Percentiles rank a stretch among this genome's conserved stretches.
Conservation (phyloP, 2,888 invertebrate genomes). For the Pterostichus madidus region DNA sequence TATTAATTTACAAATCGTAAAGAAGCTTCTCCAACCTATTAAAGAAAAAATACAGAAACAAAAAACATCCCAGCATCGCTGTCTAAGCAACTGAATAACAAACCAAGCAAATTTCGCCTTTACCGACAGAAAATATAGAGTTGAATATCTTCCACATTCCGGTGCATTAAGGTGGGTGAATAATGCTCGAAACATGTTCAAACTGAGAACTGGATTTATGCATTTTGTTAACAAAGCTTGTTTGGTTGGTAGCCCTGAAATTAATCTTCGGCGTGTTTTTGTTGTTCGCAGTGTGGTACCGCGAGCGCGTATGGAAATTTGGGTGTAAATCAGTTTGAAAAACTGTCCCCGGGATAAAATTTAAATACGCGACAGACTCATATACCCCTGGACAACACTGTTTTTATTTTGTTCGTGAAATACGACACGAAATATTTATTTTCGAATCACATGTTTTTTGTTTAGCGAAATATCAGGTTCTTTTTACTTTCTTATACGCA, state of each 20-base stretch:
- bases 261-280: conserved; percentile 52
- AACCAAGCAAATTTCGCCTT: conserved; percentile 36
- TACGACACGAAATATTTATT: conserved; percentile 26
- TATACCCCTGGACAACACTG: not conserved
- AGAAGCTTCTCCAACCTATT: not conserved
- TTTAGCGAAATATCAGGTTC: conserved; percentile 8
- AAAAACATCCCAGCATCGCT: conserved; percentile 17
- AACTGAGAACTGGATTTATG: conserved; percentile 71
- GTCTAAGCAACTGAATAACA: conserved; percentile 23
- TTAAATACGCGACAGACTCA: no score
- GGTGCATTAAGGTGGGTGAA: conserved; percentile 70
- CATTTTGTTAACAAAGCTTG: conserved; percentile 69
- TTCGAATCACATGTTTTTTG: conserved; percentile 28
- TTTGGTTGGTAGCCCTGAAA: conserved; percentile 68
- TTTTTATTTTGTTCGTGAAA: conserved; percentile 23
- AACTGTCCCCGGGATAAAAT: conserved; percentile 22
- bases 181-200: conserved; percentile 70
- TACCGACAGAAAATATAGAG: conserved; percentile 2
- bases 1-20: conserved; percentile 34
- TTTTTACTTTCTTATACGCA: no score
- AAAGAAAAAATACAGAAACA: not conserved
- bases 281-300: conserved; percentile 64
- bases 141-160: not conserved
- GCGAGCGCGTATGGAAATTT: conserved; percentile 60
- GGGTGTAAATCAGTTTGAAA: conserved; percentile 60